These are phyloP conservation scores for Gopherus evgoodei DNA, from an alignment of 2,113 vertebrate species.

Conservation along the genomic window DNA sequence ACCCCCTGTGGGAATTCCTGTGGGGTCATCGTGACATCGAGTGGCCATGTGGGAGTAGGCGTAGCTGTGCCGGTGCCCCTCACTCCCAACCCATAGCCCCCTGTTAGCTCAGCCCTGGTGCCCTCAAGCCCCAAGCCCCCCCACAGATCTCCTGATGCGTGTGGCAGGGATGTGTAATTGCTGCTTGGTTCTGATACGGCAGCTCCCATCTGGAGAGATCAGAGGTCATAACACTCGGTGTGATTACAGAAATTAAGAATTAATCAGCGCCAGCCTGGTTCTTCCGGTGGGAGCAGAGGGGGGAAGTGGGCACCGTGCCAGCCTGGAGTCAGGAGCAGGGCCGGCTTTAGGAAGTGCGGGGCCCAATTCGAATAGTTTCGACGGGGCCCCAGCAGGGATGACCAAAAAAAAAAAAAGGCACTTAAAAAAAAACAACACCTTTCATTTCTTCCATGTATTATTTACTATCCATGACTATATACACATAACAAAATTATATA, in stretches of 20 bases:
- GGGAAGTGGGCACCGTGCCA: neutral
- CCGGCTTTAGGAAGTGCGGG: too few relatives aligned
- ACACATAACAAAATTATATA: too few relatives aligned
- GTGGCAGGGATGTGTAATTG: neutral
- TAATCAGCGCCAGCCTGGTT: neutral
- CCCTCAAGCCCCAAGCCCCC: neutral
- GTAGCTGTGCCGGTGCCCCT: too few relatives aligned
- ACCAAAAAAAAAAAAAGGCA: too few relatives aligned
- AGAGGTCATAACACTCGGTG: neutral
- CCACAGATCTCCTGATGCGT: neutral
- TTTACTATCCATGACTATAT: too few relatives aligned
- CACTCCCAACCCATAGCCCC: neutral
- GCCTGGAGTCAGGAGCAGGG: too few relatives aligned
- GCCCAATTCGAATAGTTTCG: too few relatives aligned
- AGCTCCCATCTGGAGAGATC: neutral
- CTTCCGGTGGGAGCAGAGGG: neutral
- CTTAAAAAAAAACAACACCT: too few relatives aligned
- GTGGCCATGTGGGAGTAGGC: neutral
- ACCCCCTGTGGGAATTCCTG: slow-evolving; percentile 22
- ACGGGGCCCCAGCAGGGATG: too few relatives aligned
- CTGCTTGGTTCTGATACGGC: neutral
- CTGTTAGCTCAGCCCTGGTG: neutral
- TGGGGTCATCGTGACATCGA: rapidly evolving
- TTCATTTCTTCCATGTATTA: too few relatives aligned
- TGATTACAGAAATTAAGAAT: neutral